A percentile compares a stretch with the other conserved stretches of the same genome.
phyloP scores from a whole-genome alignment of 2,113 vertebrate species.

The Psittacara wagleri region DNA sequence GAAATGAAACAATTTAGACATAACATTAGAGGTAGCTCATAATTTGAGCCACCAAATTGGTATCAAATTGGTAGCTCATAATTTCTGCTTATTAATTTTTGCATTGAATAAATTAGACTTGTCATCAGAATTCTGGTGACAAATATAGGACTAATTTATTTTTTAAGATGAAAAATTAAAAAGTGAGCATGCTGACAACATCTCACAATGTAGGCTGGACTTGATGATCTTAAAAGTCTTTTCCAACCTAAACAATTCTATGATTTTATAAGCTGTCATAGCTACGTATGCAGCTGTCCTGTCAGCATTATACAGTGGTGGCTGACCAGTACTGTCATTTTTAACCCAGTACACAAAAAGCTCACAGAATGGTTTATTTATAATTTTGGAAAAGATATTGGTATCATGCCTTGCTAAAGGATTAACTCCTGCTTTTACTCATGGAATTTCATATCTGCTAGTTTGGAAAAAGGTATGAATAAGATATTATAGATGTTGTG shows the following conservation, averaged over 20 bases:
- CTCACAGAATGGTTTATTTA: background rate
- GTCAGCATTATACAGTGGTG: background rate
- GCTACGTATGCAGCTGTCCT: background rate
- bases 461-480: background rate
- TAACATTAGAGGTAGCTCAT: background rate
- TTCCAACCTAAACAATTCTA: background rate
- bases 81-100: background rate
- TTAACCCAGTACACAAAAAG: background rate
- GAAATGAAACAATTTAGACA: background rate
- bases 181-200: background rate
- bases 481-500: background rate
- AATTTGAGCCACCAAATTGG: background rate
- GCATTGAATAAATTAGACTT: background rate
- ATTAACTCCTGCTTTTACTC: background rate
- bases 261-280: background rate
- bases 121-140: background rate
- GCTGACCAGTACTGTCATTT: background rate
- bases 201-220: background rate
- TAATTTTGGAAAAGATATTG: background rate
- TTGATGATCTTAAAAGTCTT: background rate
- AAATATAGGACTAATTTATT: background rate
- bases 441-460: background rate
- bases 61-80: background rate
- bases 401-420: background rate
- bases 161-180: background rate